A percentile compares a stretch with the other conserved stretches of the same genome.
phyloP scores from a whole-genome alignment of 2,888 invertebrate species.

The Chrysolina haemoptera region DNA sequence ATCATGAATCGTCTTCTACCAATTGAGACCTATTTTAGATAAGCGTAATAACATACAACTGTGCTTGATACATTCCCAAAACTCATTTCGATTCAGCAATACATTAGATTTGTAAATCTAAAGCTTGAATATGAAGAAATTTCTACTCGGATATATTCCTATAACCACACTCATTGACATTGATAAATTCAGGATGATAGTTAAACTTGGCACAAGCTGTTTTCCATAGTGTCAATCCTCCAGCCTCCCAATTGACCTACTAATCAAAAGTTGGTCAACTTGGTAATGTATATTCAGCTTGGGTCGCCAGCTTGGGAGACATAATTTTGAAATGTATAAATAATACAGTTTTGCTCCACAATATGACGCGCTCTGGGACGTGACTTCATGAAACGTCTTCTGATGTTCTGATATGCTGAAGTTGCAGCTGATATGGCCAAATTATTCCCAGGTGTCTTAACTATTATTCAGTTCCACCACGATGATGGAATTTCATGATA shows the following conservation, averaged over 20 bases:
- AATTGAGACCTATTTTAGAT: too few relatives aligned
- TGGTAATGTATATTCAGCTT: constrained; percentile 33
- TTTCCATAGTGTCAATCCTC: constrained; percentile 10
- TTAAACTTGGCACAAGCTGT: constrained; percentile 8
- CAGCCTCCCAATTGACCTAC: constrained; percentile 17
- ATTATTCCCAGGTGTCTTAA: background rate
- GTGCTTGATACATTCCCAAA: too few relatives aligned
- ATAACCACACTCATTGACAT: background rate
- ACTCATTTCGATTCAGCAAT: too few relatives aligned
- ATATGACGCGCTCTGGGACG: constrained; percentile 32
- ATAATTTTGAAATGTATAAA: constrained; percentile 48
- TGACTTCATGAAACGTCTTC: constrained; percentile 26
- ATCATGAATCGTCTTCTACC: too few relatives aligned
- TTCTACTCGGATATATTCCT: background rate
- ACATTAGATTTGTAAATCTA: too few relatives aligned
- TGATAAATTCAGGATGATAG: constrained; percentile 2
- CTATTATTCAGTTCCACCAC: background rate
- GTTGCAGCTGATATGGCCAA: constrained; percentile 12
- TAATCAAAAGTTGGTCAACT: constrained; percentile 28
- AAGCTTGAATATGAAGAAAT: too few relatives aligned
- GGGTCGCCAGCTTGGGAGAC: constrained; percentile 39
- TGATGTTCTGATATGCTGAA: constrained; percentile 9
- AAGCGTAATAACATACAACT: too few relatives aligned
- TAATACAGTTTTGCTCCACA: constrained; percentile 37
- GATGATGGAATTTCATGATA: background rate